Evolutionary conservation across 1,140 invertebrate genomes (phyloP).

Genomic region (Cecropterus lyciades): DNA sequence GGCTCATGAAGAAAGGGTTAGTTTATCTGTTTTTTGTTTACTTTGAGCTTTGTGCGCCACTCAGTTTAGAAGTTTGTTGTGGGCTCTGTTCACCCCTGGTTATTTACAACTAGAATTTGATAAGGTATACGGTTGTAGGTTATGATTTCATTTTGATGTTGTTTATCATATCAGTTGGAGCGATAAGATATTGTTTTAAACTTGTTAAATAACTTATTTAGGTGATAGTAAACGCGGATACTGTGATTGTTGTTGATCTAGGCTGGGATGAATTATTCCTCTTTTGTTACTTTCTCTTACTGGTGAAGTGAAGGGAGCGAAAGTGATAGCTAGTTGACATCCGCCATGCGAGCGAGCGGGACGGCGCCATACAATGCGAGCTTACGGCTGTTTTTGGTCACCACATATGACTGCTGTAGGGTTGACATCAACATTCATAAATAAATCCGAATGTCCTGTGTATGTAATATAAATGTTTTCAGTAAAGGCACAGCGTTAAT

Average conservation of each 20-base stretch:
- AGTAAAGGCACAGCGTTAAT: too few relatives aligned
- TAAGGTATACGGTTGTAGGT: slow-evolving; percentile 49
- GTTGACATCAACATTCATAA: slow-evolving; percentile 29
- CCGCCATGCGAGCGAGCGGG: slow-evolving; percentile 51
- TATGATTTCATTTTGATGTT: slow-evolving; percentile 52
- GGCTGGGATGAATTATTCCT: slow-evolving; percentile 74
- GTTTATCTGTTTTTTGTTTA: slow-evolving; percentile 80
- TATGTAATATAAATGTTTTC: too few relatives aligned
- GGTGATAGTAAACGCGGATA: slow-evolving; percentile 52
- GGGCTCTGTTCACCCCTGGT: neutral
- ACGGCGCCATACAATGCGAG: slow-evolving; percentile 61
- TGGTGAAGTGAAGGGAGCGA: slow-evolving; percentile 76
- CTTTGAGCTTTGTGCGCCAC: slow-evolving; percentile 38
- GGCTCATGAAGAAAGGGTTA: slow-evolving; percentile 84
- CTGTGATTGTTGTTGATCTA: slow-evolving; percentile 53
- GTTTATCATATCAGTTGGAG: slow-evolving; percentile 46
- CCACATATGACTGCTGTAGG: slow-evolving; percentile 38
- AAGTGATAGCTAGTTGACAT: slow-evolving; percentile 53
- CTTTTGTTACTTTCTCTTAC: slow-evolving; percentile 83
- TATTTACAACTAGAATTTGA: slow-evolving; percentile 21
- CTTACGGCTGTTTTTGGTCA: slow-evolving; percentile 43
- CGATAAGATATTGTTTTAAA: slow-evolving; percentile 24
- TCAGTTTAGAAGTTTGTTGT: slow-evolving; percentile 23
- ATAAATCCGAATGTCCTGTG: neutral
- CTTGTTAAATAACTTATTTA: slow-evolving; percentile 18